Evolutionary conservation across 2,888 invertebrate species (phyloP), one percentile per base, ranked within the genome.

Genomic region (Mesorhabditis sp.): DNA sequence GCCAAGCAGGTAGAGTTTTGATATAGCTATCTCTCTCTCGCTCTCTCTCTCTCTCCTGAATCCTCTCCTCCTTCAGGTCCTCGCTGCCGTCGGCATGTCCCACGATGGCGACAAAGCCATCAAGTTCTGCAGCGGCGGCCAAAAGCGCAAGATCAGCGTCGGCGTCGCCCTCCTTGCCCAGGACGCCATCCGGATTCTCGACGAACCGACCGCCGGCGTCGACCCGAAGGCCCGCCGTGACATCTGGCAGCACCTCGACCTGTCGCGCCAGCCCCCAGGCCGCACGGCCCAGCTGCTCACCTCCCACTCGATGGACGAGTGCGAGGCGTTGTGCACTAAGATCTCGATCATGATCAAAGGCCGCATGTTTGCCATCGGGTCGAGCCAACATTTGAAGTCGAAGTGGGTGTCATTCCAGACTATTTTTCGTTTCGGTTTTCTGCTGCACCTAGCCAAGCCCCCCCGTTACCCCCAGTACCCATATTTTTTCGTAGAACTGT

Each of bases 141-240:
- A 28, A 28, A 28, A 28, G 28, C 28, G 28, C 28, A 28, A 28
- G 28, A 28, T 28, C 28, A 28, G 28, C 28, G 28, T 28, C 28
- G 28, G 28, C 28, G 28, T 28, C 28, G 92, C 93, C 1, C 89
- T 93, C 72, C 90, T 91, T 86, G 91, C 91, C 42, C 88, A 91
- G 72, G 90, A 91, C 15, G 88, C 89, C 50, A 88, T 92, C 4
- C 90, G 92, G 71, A 89, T 92, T 74, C 87, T 93, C 2, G 28
- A 28, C 28, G 28, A 28, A 28, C 28, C 28, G 28, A 28, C 28
- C 1, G 28, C 28, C 28, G 86, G 79, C 77, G 28, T 28, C 67
- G 82, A 82, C 50, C 83, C 83, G 28, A 78, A 78, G 72, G 90
- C 92, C 0, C 89, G 92, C 76, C 83, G 89, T 64, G 89, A 89